A percentile compares a stretch with the other conserved stretches of the same genome.
These are phyloP conservation scores for Cotesia typhae DNA, from an alignment of 1,140 invertebrate species.

Conservation along the genomic window DNA sequence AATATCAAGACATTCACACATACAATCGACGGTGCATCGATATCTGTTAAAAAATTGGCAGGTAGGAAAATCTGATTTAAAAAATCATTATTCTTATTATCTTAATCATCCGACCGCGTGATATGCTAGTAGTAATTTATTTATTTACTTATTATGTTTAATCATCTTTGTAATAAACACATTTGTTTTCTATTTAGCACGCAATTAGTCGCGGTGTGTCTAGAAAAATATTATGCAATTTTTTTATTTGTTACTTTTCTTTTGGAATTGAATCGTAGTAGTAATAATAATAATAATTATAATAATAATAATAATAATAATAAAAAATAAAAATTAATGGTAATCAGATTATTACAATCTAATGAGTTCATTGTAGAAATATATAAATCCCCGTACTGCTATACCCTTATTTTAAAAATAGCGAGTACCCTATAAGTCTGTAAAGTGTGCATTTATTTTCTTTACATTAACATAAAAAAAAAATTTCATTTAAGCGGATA, in stretches of 20 bases:
- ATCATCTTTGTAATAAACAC: constrained; percentile 30
- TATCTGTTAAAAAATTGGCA: constrained; percentile 38
- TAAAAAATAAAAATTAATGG: constrained; percentile 31
- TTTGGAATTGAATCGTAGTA: constrained; percentile 6
- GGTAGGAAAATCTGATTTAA: constrained; percentile 30
- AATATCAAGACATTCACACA: constrained; percentile 18
- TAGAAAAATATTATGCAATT: constrained; percentile 56
- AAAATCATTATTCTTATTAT: neutral
- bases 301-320: too few relatives aligned
- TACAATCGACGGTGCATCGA: constrained; percentile 1
- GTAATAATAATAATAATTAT: too few relatives aligned
- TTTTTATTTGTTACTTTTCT: neutral
- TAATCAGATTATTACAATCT: constrained; percentile 29
- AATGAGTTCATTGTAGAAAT: constrained; percentile 36
- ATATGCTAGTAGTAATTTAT: constrained; percentile 25
- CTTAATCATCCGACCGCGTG: constrained; percentile 40
- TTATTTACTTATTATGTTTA: constrained; percentile 28
- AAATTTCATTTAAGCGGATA: constrained; percentile 21
- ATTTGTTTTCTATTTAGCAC: constrained; percentile 20
- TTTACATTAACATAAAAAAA: neutral
- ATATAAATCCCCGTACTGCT: constrained; percentile 33
- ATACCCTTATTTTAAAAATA: neutral
- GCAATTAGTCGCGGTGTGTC: constrained; percentile 34
- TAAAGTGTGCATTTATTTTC: neutral
- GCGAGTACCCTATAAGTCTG: constrained; percentile 6